Base-by-base conservation (phyloP, 2,888 invertebrate genomes). In the Sepioteuthis lessoniana region DNA sequence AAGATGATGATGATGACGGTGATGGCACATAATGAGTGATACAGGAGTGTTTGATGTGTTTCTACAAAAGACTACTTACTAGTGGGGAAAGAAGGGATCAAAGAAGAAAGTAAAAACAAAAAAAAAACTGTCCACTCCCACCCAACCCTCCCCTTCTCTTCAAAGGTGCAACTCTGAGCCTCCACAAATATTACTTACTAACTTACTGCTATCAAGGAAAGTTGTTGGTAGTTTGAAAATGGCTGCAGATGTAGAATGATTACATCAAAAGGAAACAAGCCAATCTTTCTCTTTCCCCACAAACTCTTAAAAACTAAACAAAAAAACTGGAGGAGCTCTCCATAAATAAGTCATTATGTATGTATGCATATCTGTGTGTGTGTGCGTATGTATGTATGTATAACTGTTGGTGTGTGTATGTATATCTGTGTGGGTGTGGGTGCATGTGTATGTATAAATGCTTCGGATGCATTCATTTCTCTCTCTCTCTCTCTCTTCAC, bases 1-100 rank as follows among this genome's bases (percentile, higher is more conserved):
- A 76, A 76, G 1, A 13, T n/a, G n/a, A 76, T 10, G 13, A 76
- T 10, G 16, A 76, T n/a, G 76, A 76, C 21, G 50, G n/a, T n/a
- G 76, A 16, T 35, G 35, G n/a, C n/a, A 35, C 76, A 76, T 76
- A 42, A n/a, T n/a, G 76, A n/a, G 76, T 76, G 76, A 76, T 76
- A 76, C 76, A 76, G 76, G 76, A 76, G n/a, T 76, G 76, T 76
- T 76, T 76, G 76, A 76, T 76, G 76, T n/a, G 76, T 76, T 16
- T n/a, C 31, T 76, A 13, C 25, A 55, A 55, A 42, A 55, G 25
- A 55, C 55, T 55, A 55, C 55, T 55, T 55, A 55, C 55, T 55
- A 13, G 76, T 76, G 76, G 76, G 76, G 76, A n/a, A n/a, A 76
- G 76, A 76, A 76, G n/a, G 76, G n/a, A 76, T 35, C 4, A 35